Percentiles rank a stretch among this genome's conserved stretches.
Conservation (phyloP, 2,888 invertebrate species). For the Cataglyphis albicans region DNA sequence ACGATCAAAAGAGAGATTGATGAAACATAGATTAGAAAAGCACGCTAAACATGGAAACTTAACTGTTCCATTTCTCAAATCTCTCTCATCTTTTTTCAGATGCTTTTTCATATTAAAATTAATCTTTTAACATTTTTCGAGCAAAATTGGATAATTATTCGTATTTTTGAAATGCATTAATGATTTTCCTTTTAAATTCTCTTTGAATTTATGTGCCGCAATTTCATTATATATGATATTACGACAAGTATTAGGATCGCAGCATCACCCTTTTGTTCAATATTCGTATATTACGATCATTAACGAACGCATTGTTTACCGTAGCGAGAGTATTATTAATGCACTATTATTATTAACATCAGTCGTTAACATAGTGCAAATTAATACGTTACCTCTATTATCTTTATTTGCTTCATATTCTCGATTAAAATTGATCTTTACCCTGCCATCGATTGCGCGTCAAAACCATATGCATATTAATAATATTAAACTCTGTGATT, state of each 20-base stretch:
- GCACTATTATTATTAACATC: constrained; percentile 25
- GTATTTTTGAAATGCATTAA: constrained; percentile 7
- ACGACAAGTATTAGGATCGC: background rate
- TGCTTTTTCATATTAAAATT: constrained; percentile 8
- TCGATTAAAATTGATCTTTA: constrained; percentile 43
- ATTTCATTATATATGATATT: background rate
- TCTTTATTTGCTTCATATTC: constrained; percentile 35
- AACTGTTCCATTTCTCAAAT: constrained; percentile 4
- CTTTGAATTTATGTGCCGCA: background rate
- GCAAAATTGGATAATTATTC: background rate
- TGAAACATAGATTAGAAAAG: background rate
- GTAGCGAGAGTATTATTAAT: constrained; percentile 32
- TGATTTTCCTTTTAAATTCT: constrained; percentile 2
- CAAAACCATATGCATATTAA: constrained; percentile 18
- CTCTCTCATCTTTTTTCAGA: background rate
- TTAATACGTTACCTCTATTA: constrained; percentile 39
- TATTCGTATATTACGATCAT: constrained; percentile 14
- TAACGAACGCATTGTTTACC: constrained; percentile 34
- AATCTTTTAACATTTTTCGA: background rate
- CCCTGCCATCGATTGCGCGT: background rate
- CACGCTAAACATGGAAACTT: constrained; percentile 23
- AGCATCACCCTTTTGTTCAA: background rate
- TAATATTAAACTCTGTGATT: constrained; percentile 19
- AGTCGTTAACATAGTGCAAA: constrained; percentile 26
- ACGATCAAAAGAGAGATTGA: constrained; percentile 7